Base-by-base conservation (phyloP, 2,888 invertebrate genomes). In the Lasioglossum vierecki region DNA sequence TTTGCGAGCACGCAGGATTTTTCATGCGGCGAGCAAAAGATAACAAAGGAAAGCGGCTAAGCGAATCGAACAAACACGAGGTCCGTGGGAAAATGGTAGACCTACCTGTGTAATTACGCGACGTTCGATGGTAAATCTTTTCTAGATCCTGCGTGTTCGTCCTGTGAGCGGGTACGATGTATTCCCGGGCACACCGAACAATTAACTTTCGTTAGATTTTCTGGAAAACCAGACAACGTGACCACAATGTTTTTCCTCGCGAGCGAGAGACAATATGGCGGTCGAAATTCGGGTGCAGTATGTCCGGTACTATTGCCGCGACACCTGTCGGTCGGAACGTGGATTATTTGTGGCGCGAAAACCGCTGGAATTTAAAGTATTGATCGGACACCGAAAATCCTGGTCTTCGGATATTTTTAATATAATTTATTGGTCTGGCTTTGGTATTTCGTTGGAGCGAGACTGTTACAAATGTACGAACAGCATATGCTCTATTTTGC, bases 231-330 rank as follows among this genome's bases (percentile, higher is more conserved):
- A 18, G 76, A 96, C 96, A 97, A 97, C 97, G 97, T 96, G 96
- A 96, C 96, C 96, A 96, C 96, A 96, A 96, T 96, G 96, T 96
- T 96, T 96, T 96, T 95, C 95, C 92, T 95, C 94, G 95, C 96
- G 96, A 96, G 96, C 95, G 95, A 96, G 95, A 96, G 95, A 95
- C 96, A 97, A 97, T 96, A 97, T 97, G 97, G 97, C 97, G 96
- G 91, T 90, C 87, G 75, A 78, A 82, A 88, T 91, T 89, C 86
- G 90, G 91, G 91, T 90, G 92, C 92, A 92, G 88, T 79, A 79
- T 88, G 87, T 81, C 86, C 89, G 86, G 87, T 80, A 86, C 80
- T 86, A 73, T 68, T 81, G 70, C 22, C 72, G 79, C 86, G 88
- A 82, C 89, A 66, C 74, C 73, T 78, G 0, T 75, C 75, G 79